Evolutionary conservation across 2,888 invertebrate species (phyloP), one percentile per base, ranked within the genome.

Genomic region (Diarsia brunnea): DNA sequence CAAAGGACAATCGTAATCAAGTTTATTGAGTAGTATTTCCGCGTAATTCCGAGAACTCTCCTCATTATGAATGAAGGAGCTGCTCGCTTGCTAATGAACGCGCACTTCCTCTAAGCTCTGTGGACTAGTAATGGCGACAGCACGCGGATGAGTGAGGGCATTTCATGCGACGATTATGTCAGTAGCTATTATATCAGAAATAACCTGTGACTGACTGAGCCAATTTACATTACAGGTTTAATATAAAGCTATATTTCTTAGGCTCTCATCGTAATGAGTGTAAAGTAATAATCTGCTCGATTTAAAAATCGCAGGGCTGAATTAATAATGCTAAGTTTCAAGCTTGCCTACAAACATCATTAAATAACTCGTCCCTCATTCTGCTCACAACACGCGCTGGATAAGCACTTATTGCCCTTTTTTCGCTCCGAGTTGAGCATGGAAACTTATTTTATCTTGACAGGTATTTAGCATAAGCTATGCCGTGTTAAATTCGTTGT

Each of bases 381-480:
- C 77, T 53, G n/a, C 43, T 73, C 47, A 43, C 53, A 71, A 77
- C 84, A 83, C 73, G 77, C 77, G 77, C 84, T 53, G 69, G 78
- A 71, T 84, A 72, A 74, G 63, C 49, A 69, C 65, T 77, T 49
- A 27, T 69, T 80, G 31, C 45, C 7, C 65, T 65, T 71, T 82
- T 82, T 80, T 70, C 8, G 7, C 31, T 58, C 61, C 27, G 31
- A 58, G 84, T 66, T 83, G 81, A 72, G 73, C 78, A 69, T 73
- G 73, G 73, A 73, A 73, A 71, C 70, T 64, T 81, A 82, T 84
- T 84, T 84, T 72, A 81, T 83, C 84, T 74, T 73, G 84, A 74
- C 84, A 84, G 81, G 77, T 83, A 83, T 83, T 83, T 84, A 83
- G 84, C 84, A 81, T 83, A 83, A 81, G 55, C 84, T 78, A 73